Evolutionary conservation across 2,113 vertebrate genomes (phyloP).

Genomic region (Prunella himalayana): DNA sequence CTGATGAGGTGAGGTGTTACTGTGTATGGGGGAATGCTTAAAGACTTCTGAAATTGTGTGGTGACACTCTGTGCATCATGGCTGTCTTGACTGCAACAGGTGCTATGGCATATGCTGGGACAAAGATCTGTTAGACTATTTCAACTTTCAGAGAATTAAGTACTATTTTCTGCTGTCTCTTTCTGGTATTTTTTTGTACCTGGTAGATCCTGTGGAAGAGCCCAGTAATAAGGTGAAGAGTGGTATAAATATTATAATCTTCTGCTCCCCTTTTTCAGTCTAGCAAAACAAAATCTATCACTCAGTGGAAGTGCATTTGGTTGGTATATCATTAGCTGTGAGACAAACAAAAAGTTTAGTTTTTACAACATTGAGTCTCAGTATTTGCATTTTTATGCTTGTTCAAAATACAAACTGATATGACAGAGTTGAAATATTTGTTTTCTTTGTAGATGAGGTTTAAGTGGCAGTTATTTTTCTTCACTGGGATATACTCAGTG

Average conservation of each 20-base stretch:
- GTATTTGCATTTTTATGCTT: not conserved
- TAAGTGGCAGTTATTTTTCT: not conserved
- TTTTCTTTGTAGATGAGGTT: not conserved
- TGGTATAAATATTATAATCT: not conserved
- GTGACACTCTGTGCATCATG: not conserved
- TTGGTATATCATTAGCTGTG: not conserved
- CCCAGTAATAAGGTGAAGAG: not conserved
- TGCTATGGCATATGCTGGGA: not conserved
- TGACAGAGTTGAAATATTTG: not conserved
- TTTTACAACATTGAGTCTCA: not conserved
- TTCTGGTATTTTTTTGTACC: not conserved
- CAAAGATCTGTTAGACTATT: not conserved
- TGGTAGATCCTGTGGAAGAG: not conserved
- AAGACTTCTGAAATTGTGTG: not conserved
- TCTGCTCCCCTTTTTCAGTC: not conserved
- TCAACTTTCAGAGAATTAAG: not conserved
- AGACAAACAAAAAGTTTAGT: not conserved
- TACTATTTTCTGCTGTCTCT: not conserved
- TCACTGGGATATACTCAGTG: not conserved
- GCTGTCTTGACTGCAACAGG: accelerated
- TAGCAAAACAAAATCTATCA: not conserved
- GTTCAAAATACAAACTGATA: not conserved
- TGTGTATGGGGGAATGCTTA: not conserved
- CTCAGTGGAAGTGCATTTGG: not conserved
- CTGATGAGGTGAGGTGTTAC: not conserved